Percentiles rank a stretch among this genome's conserved stretches.
Evolutionary conservation across 2,888 invertebrate species (phyloP).

Genomic region (Heliconius charithonia): DNA sequence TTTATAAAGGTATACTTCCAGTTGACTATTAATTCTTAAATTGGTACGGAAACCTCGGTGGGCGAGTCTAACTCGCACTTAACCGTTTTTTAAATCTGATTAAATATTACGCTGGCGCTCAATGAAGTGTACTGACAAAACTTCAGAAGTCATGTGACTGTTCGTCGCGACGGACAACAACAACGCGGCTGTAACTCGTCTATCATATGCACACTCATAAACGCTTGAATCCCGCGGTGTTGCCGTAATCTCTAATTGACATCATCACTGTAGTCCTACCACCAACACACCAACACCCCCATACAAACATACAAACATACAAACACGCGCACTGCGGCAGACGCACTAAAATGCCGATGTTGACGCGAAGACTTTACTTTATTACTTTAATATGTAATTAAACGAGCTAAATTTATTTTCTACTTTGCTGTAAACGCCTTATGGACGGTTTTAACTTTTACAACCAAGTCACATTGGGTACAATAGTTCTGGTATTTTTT

Average conservation of each 20-base stretch:
- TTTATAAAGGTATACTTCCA: too few species aligned
- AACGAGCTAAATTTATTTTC: neutral
- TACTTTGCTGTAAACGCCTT: neutral
- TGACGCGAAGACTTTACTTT: neutral
- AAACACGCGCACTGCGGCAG: neutral
- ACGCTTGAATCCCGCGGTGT: slow-evolving; percentile 1
- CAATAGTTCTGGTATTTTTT: neutral
- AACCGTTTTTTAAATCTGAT: neutral
- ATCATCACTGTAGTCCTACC: neutral
- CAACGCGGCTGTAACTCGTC: slow-evolving; percentile 8
- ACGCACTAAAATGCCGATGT: slow-evolving; percentile 4
- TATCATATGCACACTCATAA: slow-evolving; percentile 7
- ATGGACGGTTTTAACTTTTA: neutral
- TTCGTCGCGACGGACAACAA: neutral
- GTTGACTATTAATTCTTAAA: too few species aligned
- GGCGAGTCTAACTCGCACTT: too few species aligned
- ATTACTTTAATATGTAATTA: neutral
- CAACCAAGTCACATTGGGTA: neutral
- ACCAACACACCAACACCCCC: neutral
- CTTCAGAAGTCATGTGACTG: slow-evolving; percentile 16
- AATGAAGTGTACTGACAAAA: neutral
- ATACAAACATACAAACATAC: neutral
- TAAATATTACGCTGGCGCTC: neutral
- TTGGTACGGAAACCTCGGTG: too few species aligned
- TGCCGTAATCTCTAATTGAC: slow-evolving; percentile 14